Base-by-base conservation (phyloP, 1,140 invertebrate species). In the Lasioglossum albipes region DNA sequence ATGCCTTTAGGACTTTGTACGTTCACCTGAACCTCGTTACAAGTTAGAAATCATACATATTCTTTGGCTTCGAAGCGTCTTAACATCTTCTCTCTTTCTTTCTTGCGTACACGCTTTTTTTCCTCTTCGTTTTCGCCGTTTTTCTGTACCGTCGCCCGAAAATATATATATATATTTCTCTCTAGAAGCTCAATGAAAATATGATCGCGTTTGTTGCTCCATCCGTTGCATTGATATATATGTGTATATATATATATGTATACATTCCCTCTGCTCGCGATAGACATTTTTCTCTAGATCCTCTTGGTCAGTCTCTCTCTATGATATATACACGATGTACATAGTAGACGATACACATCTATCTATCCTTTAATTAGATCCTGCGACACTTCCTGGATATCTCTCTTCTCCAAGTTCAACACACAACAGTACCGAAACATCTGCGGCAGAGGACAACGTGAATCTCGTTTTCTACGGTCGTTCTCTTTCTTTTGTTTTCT, bases 1-100 rank as follows among this genome's bases (percentile, higher is more conserved):
- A 86, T 83, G 73, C 81, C 81, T 77, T 86, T 52, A 64, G 85
- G 52, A 70, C 36, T 86, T 86, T 86, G 75, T 85, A 86, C 76
- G 75, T 85, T 69, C 49, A 59, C n/a, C 70, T 66, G 31, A 49
- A 72, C 57, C 57, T 67, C 75, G 49, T 59, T 83, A 83, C 64
- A 64, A 3, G 54, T 73, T 77, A 75, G 41, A 79, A 72, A 62
- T 67, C 64, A 69, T 20, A 64, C n/a, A 57, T 65, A 65, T 85
- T 36, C 82, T 83, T 85, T 85, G 69, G 65, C 73, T 82, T 79
- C 42, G 74, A 81, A 85, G 81, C 75, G 67, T 76, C 49, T 75
- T 85, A 49, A 71, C 18, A 72, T 49, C 45, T 12, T 3, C 9
- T 49, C 62, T 65, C 13, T 65, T 5, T 36, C 13, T 18, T 64